Evolutionary conservation across 2,888 invertebrate species (phyloP).

Genomic region (Agrypnus murinus): DNA sequence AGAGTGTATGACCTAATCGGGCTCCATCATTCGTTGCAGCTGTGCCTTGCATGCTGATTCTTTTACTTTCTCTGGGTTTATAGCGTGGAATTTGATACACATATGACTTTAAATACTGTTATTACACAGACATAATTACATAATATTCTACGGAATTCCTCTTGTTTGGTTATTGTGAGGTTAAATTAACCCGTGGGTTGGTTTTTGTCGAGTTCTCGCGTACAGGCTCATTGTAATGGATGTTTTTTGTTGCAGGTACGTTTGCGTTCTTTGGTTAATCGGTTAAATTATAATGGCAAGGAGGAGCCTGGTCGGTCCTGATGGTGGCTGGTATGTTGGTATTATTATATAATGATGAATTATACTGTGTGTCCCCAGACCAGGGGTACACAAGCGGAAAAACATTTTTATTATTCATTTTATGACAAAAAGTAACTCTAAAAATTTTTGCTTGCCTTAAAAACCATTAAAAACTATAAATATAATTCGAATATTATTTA

Average conservation of each 20-base stretch:
- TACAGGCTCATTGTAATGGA: background rate
- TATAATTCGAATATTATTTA: too few relatives aligned
- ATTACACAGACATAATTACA: slow-evolving; percentile 43
- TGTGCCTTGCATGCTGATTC: slow-evolving; percentile 54
- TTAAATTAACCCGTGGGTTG: background rate
- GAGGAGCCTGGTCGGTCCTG: background rate
- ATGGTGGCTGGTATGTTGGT: background rate
- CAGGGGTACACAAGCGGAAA: too few relatives aligned
- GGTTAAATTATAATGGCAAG: background rate
- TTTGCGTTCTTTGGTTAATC: background rate
- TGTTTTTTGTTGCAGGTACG: slow-evolving; percentile 49
- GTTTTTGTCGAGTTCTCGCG: background rate
- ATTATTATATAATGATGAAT: too few relatives aligned
- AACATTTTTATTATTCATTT: too few relatives aligned
- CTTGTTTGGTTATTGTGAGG: background rate
- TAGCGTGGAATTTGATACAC: slow-evolving; percentile 54
- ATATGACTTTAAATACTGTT: slow-evolving; percentile 52
- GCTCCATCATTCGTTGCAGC: slow-evolving; percentile 46
- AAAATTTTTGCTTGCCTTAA: too few relatives aligned
- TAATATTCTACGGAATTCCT: background rate
- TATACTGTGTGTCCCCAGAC: too few relatives aligned
- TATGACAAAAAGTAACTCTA: too few relatives aligned
- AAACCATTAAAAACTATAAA: too few relatives aligned
- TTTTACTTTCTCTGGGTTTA: slow-evolving; percentile 52
- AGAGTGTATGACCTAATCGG: slow-evolving; percentile 43